Conservation (phyloP, 1,140 invertebrate species). For the Halesus radiatus region DNA sequence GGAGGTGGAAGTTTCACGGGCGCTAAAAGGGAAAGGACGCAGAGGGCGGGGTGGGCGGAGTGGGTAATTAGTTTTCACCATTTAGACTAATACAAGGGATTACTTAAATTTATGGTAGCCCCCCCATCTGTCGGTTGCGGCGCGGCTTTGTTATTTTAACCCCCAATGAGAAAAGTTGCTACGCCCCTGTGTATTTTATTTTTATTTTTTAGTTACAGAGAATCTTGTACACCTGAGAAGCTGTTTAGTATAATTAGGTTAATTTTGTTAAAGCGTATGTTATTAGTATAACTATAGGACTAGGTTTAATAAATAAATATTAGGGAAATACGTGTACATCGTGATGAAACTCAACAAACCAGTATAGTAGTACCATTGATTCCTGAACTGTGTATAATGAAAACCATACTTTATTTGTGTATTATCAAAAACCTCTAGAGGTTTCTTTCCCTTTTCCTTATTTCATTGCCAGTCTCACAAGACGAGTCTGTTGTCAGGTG, state of each 20-base stretch:
- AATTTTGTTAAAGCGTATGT: neutral
- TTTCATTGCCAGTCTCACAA: too few relatives aligned
- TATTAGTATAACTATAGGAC: neutral
- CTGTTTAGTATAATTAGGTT: neutral
- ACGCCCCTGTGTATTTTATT: conserved; percentile 26
- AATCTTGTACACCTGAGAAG: conserved; percentile 26
- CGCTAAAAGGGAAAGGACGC: conserved; percentile 18
- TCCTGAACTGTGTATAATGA: too few relatives aligned
- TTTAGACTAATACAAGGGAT: conserved; percentile 54
- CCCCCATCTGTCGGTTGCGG: conserved; percentile 26
- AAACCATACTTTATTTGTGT: too few relatives aligned
- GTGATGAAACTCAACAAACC: neutral
- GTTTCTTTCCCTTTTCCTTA: too few relatives aligned
- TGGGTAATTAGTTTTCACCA: conserved; percentile 54
- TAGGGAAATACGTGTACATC: neutral
- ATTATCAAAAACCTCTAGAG: too few relatives aligned
- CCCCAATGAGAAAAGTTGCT: conserved; percentile 35
- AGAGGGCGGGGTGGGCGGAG: conserved; percentile 3
- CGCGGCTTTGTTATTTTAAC: conserved; percentile 51
- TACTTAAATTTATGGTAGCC: conserved; percentile 51
- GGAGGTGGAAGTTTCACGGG: conserved; percentile 4
- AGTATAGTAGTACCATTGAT: too few relatives aligned
- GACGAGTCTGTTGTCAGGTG: too few relatives aligned
- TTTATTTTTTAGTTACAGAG: conserved; percentile 25
- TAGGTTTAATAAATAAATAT: neutral